Evolutionary conservation across 2,113 vertebrate species (phyloP).

Genomic region (Calyptomena viridis): DNA sequence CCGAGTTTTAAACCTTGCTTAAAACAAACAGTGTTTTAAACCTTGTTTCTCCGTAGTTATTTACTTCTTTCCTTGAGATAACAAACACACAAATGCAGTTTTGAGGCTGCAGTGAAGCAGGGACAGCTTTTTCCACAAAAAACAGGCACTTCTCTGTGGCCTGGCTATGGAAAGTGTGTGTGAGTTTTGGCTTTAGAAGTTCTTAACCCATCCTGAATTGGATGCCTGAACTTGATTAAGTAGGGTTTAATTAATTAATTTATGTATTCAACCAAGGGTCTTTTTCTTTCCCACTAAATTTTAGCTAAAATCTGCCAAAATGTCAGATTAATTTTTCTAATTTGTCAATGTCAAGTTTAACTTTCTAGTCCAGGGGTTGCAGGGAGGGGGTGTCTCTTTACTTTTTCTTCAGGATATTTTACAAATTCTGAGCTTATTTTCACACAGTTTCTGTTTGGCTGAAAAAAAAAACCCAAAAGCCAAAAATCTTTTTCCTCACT

Average conservation of each 20-base stretch:
- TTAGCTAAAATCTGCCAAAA: background rate
- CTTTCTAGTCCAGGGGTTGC: background rate
- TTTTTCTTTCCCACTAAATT: background rate
- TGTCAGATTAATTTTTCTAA: background rate
- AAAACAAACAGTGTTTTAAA: background rate
- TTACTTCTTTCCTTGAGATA: background rate
- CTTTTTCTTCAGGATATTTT: background rate
- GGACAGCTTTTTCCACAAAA: accelerated
- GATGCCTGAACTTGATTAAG: background rate
- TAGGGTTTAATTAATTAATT: background rate
- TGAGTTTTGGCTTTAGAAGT: background rate
- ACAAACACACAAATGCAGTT: background rate
- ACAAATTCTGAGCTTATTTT: background rate
- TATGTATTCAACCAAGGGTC: background rate
- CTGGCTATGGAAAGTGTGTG: background rate
- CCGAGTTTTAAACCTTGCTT: no score
- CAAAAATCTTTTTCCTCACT: background rate
- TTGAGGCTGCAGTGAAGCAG: accelerated
- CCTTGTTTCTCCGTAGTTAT: background rate
- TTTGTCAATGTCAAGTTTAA: no score
- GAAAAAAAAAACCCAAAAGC: background rate
- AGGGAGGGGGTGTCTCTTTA: background rate
- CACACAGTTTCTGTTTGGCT: accelerated
- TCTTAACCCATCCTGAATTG: background rate
- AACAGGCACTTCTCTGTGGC: background rate